Base-by-base conservation (phyloP, 2,797 vertebrate species). In the Enteromius anoplus region DNA sequence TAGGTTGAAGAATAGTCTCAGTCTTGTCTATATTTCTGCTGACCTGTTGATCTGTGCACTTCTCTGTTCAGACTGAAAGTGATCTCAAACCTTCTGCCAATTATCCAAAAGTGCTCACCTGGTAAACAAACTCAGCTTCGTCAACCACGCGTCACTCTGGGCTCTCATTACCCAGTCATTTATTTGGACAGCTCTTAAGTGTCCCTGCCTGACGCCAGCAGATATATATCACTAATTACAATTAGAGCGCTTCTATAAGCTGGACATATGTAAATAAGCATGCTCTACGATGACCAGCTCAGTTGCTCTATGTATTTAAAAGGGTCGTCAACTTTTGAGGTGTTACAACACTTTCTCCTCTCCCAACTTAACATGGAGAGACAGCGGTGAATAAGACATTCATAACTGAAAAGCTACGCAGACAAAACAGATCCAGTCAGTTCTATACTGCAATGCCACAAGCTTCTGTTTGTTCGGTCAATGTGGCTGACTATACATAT, bases 161-260 rank as follows among this genome's bases (percentile, higher is more conserved):
- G 19, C 85, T 82, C 85, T 79, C 75, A 82, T 87, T 85, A 85
- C 75, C 10, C 37, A 75, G 51, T 84, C 78, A 87, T 87, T 87
- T 87, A 86, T 87, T 84, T 86, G 82, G 82, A 88, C 82, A 83
- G 82, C 75, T 62, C 75, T 93, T 92, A 91, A 93, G 93, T 93
- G 89, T 93, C 87, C 89, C 90, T 69, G 85, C 60, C 94, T 89
- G 95, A 95, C 93, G 93, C 95, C 94, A 95, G 92, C 86, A 95
- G 92, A 96, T 96, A 95, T 95, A 93, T 93, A 95, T 92, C 89
- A 88, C 87, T 51, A 86, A 93, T 93, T 94, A 95, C 92, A 93
- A 92, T 94, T 94, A 88, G 88, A 88, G 91, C 89, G 93, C 93
- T 94, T 95, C 95, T 95, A 26, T 23, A 70, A 14, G 68, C 14